A percentile compares a stretch with the other conserved stretches of the same genome.
Evolutionary conservation across 1,140 invertebrate genomes (phyloP).

Genomic region (Megathymus violae): DNA sequence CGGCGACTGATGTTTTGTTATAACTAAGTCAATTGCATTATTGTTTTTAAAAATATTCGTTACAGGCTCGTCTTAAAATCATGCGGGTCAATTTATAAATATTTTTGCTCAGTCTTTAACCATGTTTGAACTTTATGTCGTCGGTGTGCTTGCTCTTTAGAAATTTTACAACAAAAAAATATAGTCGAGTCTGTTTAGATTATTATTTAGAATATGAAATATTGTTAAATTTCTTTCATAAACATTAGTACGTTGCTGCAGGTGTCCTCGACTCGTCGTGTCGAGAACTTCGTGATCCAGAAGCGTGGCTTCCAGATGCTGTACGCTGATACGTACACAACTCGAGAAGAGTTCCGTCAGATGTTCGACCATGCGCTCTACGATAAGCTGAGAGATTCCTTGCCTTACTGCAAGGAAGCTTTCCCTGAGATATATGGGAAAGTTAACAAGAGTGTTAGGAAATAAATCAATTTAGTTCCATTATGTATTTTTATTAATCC

Average conservation of each 20-base stretch:
- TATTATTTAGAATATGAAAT: no score
- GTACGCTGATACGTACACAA: conserved; percentile 93
- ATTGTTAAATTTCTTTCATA: no score
- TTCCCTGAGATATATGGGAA: conserved; percentile 94
- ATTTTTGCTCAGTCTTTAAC: no score
- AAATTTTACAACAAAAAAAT: no score
- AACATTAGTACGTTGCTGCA: conserved; percentile 36
- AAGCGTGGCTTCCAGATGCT: conserved; percentile 93
- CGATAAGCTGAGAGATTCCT: conserved; percentile 86
- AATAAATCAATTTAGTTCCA: conserved; percentile 55
- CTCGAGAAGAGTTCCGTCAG: conserved; percentile 89
- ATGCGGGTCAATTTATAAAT: not conserved
- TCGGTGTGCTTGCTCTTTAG: no score
- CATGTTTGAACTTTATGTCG: no score
- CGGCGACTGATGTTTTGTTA: no score
- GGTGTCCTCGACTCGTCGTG: conserved; percentile 86
- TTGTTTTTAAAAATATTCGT: no score
- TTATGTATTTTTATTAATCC: no score
- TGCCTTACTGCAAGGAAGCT: conserved; percentile 86
- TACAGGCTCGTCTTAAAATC: no score
- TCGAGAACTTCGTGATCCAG: conserved; percentile 89
- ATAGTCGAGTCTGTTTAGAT: no score
- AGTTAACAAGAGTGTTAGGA: conserved; percentile 87
- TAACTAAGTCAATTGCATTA: no score
- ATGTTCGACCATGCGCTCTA: conserved; percentile 94